phyloP scores from a whole-genome alignment of 2,113 vertebrate species.

The Chaetops frenatus region DNA sequence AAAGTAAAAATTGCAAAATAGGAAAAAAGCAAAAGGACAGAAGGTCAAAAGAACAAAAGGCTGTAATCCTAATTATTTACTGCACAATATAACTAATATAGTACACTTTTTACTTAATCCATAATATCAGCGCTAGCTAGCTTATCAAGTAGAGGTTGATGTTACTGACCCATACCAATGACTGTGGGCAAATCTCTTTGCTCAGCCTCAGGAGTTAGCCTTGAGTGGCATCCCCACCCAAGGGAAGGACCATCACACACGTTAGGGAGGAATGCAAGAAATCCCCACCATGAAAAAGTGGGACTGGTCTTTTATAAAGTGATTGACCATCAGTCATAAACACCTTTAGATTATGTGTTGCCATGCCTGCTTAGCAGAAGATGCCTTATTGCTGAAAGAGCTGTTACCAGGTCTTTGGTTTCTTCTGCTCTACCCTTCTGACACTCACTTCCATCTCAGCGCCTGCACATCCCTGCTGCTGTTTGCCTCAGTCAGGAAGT shows the following conservation, averaged over 20 bases:
- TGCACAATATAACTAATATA: not conserved
- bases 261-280: not conserved
- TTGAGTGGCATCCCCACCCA: rapidly evolving
- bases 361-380: not conserved
- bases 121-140: not conserved
- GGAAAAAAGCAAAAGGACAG: not conserved
- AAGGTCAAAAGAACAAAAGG: not conserved
- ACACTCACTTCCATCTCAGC: not conserved
- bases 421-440: not conserved
- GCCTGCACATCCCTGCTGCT: not conserved
- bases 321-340: not conserved
- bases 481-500: not conserved
- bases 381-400: not conserved
- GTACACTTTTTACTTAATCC: not conserved
- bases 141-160: not conserved
- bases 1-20: not conserved
- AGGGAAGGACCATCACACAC: not conserved
- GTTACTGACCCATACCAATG: not conserved
- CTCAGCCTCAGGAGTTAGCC: rapidly evolving
- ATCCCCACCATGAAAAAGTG: not conserved
- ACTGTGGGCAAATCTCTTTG: not conserved
- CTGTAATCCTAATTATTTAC: not conserved
- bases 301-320: not conserved
- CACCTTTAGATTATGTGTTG: not conserved
- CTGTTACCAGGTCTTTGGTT: not conserved